These are phyloP conservation scores for Pseudomyrmex gracilis DNA, from an alignment of 1,140 invertebrate genomes.

Conservation along the genomic window DNA sequence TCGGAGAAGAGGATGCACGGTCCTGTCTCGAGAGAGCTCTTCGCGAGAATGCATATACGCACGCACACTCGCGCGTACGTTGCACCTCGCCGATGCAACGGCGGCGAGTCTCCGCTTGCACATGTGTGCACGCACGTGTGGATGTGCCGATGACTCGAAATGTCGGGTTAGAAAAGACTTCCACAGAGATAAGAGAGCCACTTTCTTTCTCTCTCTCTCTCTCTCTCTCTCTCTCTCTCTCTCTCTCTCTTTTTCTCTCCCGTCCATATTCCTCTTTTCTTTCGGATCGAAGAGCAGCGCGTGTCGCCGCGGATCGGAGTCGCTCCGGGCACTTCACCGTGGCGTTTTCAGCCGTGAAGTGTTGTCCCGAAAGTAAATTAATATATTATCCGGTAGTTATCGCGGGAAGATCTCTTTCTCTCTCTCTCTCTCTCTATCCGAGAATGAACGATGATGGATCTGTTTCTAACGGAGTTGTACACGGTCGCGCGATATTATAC, in stretches of 20 bases:
- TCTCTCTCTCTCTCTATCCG: no score
- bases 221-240: no score
- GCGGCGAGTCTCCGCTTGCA: slow-evolving; percentile 13
- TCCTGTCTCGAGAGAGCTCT: slow-evolving; percentile 17
- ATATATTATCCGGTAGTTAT: slow-evolving; percentile 60
- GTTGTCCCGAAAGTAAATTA: slow-evolving; percentile 46
- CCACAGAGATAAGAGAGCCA: neutral
- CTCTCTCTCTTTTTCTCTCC: no score
- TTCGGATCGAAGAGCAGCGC: slow-evolving; percentile 14
- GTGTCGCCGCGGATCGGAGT: slow-evolving; percentile 53
- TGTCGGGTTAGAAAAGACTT: slow-evolving; percentile 31
- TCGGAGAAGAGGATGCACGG: slow-evolving; percentile 62
- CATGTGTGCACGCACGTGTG: slow-evolving; percentile 31
- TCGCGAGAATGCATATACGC: slow-evolving; percentile 9
- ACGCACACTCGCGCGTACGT: neutral
- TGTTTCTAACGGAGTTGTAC: slow-evolving; percentile 46
- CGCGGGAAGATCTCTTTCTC: slow-evolving; percentile 5
- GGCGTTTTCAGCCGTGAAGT: slow-evolving; percentile 55
- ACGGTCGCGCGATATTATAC: neutral
- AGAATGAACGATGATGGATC: slow-evolving; percentile 42
- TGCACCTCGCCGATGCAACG: slow-evolving; percentile 27
- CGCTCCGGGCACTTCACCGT: slow-evolving; percentile 2
- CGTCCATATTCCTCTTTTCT: slow-evolving; percentile 26
- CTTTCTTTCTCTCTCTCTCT: no score
- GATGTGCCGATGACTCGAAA: slow-evolving; percentile 1